phyloP scores from a whole-genome alignment of 2,113 vertebrate species.

The Triplophysa rosa region DNA sequence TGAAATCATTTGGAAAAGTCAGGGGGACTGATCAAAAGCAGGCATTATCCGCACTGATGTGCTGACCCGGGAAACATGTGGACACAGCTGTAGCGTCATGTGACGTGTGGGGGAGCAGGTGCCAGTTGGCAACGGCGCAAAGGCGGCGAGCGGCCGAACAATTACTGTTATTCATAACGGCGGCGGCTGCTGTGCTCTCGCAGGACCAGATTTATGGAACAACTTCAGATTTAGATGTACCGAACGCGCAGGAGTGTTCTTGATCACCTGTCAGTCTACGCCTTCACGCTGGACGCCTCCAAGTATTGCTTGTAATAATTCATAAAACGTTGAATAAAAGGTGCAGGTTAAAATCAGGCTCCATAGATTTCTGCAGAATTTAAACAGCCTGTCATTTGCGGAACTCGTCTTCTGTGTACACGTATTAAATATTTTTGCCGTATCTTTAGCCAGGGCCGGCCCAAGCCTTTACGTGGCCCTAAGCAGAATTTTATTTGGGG shows the following conservation, averaged over 20 bases:
- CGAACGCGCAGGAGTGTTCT: slow-evolving; percentile 71
- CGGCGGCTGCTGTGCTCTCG: slow-evolving; percentile 77
- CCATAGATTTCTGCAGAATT: neutral
- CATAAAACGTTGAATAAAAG: neutral
- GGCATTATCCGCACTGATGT: slow-evolving; percentile 81
- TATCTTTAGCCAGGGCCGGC: no score
- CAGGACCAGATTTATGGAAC: slow-evolving; percentile 80
- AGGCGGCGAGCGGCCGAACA: slow-evolving; percentile 80
- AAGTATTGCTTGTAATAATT: neutral
- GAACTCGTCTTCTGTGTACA: neutral
- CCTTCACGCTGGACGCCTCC: slow-evolving; percentile 28
- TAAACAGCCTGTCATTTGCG: neutral
- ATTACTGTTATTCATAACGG: slow-evolving; percentile 95
- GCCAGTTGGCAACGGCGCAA: slow-evolving; percentile 82
- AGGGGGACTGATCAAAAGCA: slow-evolving; percentile 80
- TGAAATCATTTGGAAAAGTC: slow-evolving; percentile 83
- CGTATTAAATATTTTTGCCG: neutral
- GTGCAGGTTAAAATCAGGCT: neutral
- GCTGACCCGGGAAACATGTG: slow-evolving; percentile 84
- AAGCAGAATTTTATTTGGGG: no score
- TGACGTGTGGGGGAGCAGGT: slow-evolving; percentile 76
- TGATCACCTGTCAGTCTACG: slow-evolving; percentile 65
- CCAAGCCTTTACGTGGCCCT: no score
- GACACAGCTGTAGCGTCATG: slow-evolving; percentile 94
- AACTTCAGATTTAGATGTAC: slow-evolving; percentile 74